Conservation (phyloP, 2,797 vertebrate genomes). For the Rhadinocentrus ornatus region DNA sequence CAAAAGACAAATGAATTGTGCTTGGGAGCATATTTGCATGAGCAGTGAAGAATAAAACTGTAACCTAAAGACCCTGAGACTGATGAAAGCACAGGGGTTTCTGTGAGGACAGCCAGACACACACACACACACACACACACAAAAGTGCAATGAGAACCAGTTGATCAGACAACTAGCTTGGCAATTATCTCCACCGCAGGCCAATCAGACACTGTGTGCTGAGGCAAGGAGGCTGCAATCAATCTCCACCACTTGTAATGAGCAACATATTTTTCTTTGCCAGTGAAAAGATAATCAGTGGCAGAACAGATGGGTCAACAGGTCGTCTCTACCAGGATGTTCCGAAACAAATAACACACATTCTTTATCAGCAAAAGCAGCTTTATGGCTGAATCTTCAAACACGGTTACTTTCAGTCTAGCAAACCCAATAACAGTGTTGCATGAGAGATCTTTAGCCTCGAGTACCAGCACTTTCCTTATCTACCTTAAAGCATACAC, state of each 20-base stretch:
- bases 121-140: too few relatives aligned
- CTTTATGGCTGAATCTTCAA: slow-evolving; percentile 36
- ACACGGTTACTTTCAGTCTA: slow-evolving; percentile 66
- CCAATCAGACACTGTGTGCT: slow-evolving; percentile 68
- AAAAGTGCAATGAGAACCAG: slow-evolving; percentile 33
- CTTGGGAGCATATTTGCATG: slow-evolving; percentile 49
- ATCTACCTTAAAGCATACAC: slow-evolving; percentile 1
- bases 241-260: slow-evolving; percentile 74
- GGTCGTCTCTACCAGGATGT: slow-evolving; percentile 55
- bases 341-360: slow-evolving; percentile 63
- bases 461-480: slow-evolving; percentile 4
- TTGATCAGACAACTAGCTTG: slow-evolving; percentile 60
- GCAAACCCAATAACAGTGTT: slow-evolving; percentile 18
- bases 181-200: slow-evolving; percentile 69
- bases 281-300: slow-evolving; percentile 76
- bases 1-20: slow-evolving; percentile 26
- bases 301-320: slow-evolving; percentile 70
- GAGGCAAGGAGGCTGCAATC: slow-evolving; percentile 66
- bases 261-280: slow-evolving; percentile 76
- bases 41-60: slow-evolving; percentile 39
- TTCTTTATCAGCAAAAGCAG: slow-evolving; percentile 49
- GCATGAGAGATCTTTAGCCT: background rate
- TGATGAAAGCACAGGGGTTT: slow-evolving; percentile 42
- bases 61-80: slow-evolving; percentile 46
- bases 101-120: slow-evolving; percentile 35